A percentile compares a stretch with the other conserved stretches of the same genome.
phyloP scores from a whole-genome alignment of 2,888 invertebrate species.

The Iphiclides podalirius region DNA sequence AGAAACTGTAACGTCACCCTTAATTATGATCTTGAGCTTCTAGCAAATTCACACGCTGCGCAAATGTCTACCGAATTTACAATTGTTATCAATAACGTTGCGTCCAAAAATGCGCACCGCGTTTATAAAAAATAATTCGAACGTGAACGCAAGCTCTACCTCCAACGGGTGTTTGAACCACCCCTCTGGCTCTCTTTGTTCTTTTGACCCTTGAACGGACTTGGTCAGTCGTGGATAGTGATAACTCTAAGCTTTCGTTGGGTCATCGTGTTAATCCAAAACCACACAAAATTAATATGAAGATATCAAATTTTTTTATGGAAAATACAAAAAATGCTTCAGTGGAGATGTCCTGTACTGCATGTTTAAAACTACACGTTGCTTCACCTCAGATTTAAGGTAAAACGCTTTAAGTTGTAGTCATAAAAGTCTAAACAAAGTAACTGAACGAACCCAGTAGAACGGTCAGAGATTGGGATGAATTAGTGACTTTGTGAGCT shows the following conservation, averaged over 20 bases:
- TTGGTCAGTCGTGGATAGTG: constrained; percentile 15
- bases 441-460: no score
- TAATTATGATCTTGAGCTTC: no score
- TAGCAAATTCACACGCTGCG: neutral
- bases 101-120: neutral
- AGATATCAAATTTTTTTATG: neutral
- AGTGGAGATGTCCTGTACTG: no score
- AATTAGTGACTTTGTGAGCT: no score
- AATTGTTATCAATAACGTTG: neutral
- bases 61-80: constrained; percentile 1
- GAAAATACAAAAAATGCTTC: neutral
- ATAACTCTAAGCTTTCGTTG: neutral
- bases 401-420: neutral
- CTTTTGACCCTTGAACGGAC: constrained; percentile 15
- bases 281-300: neutral
- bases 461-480: no score
- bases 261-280: neutral
- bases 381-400: neutral
- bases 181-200: neutral
- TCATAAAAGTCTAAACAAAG: no score
- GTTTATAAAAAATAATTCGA: constrained; percentile 5
- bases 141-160: constrained; percentile 5
- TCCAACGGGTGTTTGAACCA: neutral
- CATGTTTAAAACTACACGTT: neutral
- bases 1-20: no score